Base-by-base conservation (phyloP, 2,888 invertebrate genomes). In the Drosophila colorata region DNA sequence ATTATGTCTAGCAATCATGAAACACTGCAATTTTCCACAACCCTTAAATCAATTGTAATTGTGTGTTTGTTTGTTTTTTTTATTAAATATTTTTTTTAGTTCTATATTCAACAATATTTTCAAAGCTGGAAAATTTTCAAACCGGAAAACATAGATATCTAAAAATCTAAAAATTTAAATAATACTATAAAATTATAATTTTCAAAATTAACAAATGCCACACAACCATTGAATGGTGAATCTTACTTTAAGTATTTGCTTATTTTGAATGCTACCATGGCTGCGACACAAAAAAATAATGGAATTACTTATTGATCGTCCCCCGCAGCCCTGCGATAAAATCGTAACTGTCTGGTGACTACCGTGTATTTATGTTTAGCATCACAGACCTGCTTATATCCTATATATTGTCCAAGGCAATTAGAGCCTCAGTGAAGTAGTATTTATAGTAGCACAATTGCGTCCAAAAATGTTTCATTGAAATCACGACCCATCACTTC, bases 391-490 rank as follows among this genome's bases (percentile, higher is more conserved):
- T 4, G 13, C 9, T 33, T 25, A 23, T 18, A 38, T 31, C 6
- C 7, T 38, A 13, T 14, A 6, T 44, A 35, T 49, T 65, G 61
- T 48, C 48, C 38, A 38, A 52, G 41, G 38, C 65, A 80, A 80
- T 80, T 77, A 66, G 71, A 74, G 64, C 44, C 52, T 43, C 20
- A 3, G n/a, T 53, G 41, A 16, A 5, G 9, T 74, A 5, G 9
- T 74, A 74, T 58, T 85, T 82, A 82, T 77, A 71, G 82, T 60
- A 66, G 28, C 55, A 41, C 51, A 69, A 61, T 61, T 74, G 33
- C 23, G 23, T 35, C 37, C 35, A 46, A 60, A 65, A 49, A 23
- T 57, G 37, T 28, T 40, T 35, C 16, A 41, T 41, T 31, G 11
- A 60, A 74, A 74, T 74, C 74, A 68, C 67, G 46, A 5, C 38